Conservation (phyloP, 2,797 vertebrate genomes). For the Gila robusta region DNA sequence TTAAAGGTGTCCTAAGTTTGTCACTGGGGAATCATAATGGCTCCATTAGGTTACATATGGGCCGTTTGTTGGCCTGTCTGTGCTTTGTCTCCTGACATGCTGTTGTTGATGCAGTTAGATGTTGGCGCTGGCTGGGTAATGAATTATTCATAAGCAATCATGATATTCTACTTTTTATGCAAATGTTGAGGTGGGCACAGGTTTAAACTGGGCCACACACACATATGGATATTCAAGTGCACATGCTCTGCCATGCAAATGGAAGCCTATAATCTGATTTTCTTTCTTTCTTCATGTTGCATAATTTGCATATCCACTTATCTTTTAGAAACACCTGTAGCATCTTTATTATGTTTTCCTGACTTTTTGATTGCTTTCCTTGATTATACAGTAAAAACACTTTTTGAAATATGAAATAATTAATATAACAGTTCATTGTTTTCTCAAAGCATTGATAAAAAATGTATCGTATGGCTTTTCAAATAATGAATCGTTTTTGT, state of each 20-base stretch:
- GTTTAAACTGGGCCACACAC: conserved; percentile 51
- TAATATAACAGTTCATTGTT: neutral
- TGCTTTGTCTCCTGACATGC: conserved; percentile 40
- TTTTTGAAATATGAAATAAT: neutral
- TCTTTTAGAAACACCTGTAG: conserved; percentile 18
- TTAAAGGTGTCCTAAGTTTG: conserved; percentile 46
- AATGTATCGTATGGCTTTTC: neutral
- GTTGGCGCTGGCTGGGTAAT: conserved; percentile 67
- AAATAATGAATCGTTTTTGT: neutral
- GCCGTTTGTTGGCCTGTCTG: conserved; percentile 35
- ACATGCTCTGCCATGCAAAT: conserved; percentile 5
- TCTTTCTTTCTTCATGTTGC: neutral
- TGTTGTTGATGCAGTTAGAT: conserved; percentile 60
- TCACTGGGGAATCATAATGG: conserved; percentile 36
- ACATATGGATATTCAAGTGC: conserved; percentile 19
- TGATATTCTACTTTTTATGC: conserved; percentile 52
- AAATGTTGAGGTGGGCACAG: conserved; percentile 65
- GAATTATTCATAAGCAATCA: conserved; percentile 73
- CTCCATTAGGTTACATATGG: conserved; percentile 26
- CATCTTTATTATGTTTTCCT: conserved; percentile 5
- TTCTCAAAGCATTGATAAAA: neutral
- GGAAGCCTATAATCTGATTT: conserved; percentile 5
- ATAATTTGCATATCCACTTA: conserved; percentile 14
- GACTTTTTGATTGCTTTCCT: neutral
- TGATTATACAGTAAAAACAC: neutral